Evolutionary conservation across 2,888 invertebrate species (phyloP), one percentile per base, ranked within the genome.

Genomic region (Patella pellucida): DNA sequence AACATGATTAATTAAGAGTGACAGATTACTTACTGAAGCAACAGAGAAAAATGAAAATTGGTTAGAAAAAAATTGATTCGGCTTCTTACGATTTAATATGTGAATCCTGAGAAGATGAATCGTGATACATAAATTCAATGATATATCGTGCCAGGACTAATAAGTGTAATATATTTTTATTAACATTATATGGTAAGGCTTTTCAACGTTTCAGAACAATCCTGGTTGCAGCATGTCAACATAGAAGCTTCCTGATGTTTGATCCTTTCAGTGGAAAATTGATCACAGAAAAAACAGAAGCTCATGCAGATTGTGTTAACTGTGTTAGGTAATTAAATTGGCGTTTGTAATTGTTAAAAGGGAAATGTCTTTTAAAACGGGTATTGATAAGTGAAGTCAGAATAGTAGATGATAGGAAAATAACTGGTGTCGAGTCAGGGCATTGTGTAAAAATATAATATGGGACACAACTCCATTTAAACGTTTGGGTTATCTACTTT

Each of bases 301-400:
- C 97, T 16, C 98, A 98, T 90, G 92, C 93, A 14, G 96, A 96
- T 89, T 96, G 96, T 92, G 97, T 98, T 9, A 97, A 97, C 90
- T 96, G 96, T 92, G 95, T 97, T 68, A 96, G 95, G 97, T 97
- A 92, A 92, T 79, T 76, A n/a, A 41, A 12, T 23, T 27, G 15
- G 19, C 9, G 41, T 41, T 41, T 7, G 16, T 54, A 3, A 62
- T 69, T n/a, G 11, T 56, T 31, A 5, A 16, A 3, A 14, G 5
- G 19, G 3, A 14, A 16, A 31, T 19, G 1, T 14, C 27, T 54
- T 23, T 52, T 67, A n/a, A 52, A 15, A 27, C 50, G 16, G 31
- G 27, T 16, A 23, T 69, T 31, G 31, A 7, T 14, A 54, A 23
- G n/a, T n/a, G n/a, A n/a, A n/a, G 2, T n/a, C 4, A 51, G 9